A percentile compares a stretch with the other conserved stretches of the same genome.
Conservation (phyloP, 2,888 invertebrate genomes). For the Volucella zonaria region DNA sequence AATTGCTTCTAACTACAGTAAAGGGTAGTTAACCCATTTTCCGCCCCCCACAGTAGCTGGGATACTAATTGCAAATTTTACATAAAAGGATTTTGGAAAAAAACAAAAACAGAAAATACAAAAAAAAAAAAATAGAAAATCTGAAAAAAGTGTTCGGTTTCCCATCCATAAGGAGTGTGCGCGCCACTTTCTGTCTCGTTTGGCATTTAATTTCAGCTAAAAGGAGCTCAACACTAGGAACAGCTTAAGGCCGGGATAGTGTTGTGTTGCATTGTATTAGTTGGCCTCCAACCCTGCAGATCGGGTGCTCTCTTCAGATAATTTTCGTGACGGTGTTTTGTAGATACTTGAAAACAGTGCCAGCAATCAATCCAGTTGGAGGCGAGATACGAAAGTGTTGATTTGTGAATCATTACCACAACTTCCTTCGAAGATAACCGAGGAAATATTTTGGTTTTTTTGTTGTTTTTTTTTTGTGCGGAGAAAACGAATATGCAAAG, state of each 20-base stretch:
- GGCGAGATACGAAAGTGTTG: slow-evolving; percentile 13
- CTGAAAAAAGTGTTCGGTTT: slow-evolving; percentile 32
- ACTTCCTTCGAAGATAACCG: too few species aligned
- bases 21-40: not conserved
- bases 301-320: slow-evolving; percentile 10
- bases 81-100: slow-evolving; percentile 25
- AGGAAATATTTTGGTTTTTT: too few species aligned
- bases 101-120: not conserved
- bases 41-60: not conserved
- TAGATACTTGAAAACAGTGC: slow-evolving; percentile 13
- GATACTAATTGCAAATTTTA: slow-evolving; percentile 49
- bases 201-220: slow-evolving; percentile 41
- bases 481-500: slow-evolving; percentile 1
- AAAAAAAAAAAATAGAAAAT: not conserved
- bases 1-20: too few species aligned
- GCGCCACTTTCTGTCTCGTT: slow-evolving; percentile 71
- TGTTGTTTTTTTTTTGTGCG: not conserved
- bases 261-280: slow-evolving; percentile 52
- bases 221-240: slow-evolving; percentile 37
- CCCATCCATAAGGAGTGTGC: slow-evolving; percentile 59
- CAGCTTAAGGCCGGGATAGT: slow-evolving; percentile 50
- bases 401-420: slow-evolving; percentile 8
- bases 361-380: slow-evolving; percentile 5
- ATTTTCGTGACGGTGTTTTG: slow-evolving; percentile 16
- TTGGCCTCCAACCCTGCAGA: slow-evolving; percentile 27